phyloP scores from a whole-genome alignment of 1,140 invertebrate genomes.

The Drosophila busckii region DNA sequence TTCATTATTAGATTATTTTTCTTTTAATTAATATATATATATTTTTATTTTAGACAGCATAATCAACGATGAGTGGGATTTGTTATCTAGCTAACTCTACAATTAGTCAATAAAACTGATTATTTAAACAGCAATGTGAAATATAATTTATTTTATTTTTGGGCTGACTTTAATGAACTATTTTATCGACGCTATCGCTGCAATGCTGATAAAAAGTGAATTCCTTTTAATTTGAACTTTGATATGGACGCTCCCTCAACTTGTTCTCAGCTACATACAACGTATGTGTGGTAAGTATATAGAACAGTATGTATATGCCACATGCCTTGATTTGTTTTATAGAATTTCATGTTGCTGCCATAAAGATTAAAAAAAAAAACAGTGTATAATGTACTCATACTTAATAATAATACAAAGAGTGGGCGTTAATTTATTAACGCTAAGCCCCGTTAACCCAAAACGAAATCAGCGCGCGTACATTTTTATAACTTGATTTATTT shows the following conservation, averaged over 20 bases:
- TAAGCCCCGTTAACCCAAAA: slow-evolving; percentile 56
- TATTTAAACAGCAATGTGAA: slow-evolving; percentile 38
- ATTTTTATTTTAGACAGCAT: slow-evolving; percentile 1
- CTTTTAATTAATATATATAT: slow-evolving; percentile 2
- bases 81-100: background rate
- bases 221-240: slow-evolving; percentile 42
- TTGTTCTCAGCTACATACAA: slow-evolving; percentile 32
- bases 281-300: too few species aligned
- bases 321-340: slow-evolving; percentile 23
- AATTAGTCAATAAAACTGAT: slow-evolving; percentile 29
- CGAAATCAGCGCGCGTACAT: slow-evolving; percentile 53
- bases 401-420: slow-evolving; percentile 30
- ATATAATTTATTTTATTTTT: slow-evolving; percentile 64
- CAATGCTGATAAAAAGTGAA: too few species aligned
- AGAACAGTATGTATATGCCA: slow-evolving; percentile 6
- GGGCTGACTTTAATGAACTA: slow-evolving; percentile 43
- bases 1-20: too few species aligned
- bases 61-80: slow-evolving; percentile 7
- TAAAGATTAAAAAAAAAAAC: slow-evolving; percentile 52
- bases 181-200: slow-evolving; percentile 61
- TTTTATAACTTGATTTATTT: slow-evolving; percentile 76
- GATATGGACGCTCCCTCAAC: slow-evolving; percentile 48
- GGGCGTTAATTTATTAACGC: slow-evolving; percentile 68
- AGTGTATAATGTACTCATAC: slow-evolving; percentile 1
- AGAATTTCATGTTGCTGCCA: slow-evolving; percentile 47